phyloP scores from a whole-genome alignment of 2,888 invertebrate genomes.

The Pyrgus malvae region DNA sequence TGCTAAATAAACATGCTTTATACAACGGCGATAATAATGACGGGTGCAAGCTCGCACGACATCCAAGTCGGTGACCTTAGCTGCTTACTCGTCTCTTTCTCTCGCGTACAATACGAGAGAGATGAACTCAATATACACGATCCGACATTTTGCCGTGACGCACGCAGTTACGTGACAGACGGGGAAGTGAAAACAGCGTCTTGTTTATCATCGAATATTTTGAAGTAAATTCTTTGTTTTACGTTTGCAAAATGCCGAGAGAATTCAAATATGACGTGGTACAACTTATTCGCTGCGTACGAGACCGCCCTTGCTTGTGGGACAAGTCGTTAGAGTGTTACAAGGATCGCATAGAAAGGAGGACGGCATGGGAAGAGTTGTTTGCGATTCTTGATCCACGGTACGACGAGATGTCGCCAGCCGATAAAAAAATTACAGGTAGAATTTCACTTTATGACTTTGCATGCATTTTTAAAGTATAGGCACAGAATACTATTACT shows the following conservation, averaged over 20 bases:
- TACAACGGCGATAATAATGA: no score
- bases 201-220: neutral
- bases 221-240: conserved; percentile 6
- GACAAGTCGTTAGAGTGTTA: conserved; percentile 65
- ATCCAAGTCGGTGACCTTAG: conserved; percentile 59
- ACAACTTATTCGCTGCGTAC: conserved; percentile 53
- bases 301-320: conserved; percentile 65
- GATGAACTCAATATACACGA: conserved; percentile 49
- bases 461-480: neutral
- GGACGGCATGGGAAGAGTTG: conserved; percentile 68
- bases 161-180: conserved; percentile 57
- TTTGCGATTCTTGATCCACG: conserved; percentile 54
- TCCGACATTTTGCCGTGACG: conserved; percentile 49
- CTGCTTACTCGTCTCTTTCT: conserved; percentile 41
- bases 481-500: no score
- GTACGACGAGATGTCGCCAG: conserved; percentile 58
- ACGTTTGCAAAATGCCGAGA: conserved; percentile 45
- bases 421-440: conserved; percentile 60
- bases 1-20: no score
- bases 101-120: conserved; percentile 31
- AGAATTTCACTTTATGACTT: conserved; percentile 34
- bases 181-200: conserved; percentile 51
- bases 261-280: conserved; percentile 65
- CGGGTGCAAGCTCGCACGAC: conserved; percentile 37
- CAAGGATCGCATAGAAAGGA: conserved; percentile 64